These are phyloP conservation scores for Rhimphoctona megacephalus DNA, from an alignment of 2,888 invertebrate species.

Conservation along the genomic window DNA sequence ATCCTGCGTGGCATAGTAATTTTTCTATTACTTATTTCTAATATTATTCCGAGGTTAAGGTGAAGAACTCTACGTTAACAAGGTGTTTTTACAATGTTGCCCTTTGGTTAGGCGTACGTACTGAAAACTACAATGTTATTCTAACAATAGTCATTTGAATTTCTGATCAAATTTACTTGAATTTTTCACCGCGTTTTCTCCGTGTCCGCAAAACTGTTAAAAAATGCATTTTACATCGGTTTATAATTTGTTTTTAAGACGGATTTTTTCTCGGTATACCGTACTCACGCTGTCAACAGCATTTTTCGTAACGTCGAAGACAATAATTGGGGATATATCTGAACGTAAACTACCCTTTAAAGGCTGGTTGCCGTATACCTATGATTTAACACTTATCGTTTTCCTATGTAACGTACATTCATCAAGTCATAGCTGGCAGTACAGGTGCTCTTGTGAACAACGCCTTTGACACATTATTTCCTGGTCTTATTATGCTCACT, in stretches of 20 bases:
- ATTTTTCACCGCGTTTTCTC: too few relatives aligned
- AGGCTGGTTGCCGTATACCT: slow-evolving; percentile 71
- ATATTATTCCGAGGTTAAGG: too few relatives aligned
- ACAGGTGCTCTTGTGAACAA: slow-evolving; percentile 67
- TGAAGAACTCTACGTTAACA: too few relatives aligned
- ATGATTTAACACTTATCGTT: slow-evolving; percentile 42
- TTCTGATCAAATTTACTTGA: too few relatives aligned
- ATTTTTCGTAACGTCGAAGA: slow-evolving; percentile 36
- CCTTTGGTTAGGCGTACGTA: too few relatives aligned
- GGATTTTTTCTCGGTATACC: slow-evolving; percentile 40
- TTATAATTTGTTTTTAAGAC: slow-evolving; percentile 22
- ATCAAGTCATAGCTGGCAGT: slow-evolving; percentile 59
- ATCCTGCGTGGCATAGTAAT: too few relatives aligned
- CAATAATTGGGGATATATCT: slow-evolving; percentile 55
- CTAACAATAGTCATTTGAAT: too few relatives aligned
- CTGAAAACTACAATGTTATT: too few relatives aligned
- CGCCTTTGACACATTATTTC: slow-evolving; percentile 76
- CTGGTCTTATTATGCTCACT: slow-evolving; percentile 69
- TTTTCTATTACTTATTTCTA: too few relatives aligned
- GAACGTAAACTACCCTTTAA: slow-evolving; percentile 66
- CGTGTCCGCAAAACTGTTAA: background rate
- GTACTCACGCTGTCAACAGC: slow-evolving; percentile 32
- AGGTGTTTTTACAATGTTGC: too few relatives aligned
- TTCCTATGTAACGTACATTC: slow-evolving; percentile 61
- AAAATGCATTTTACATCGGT: background rate